Conservation (phyloP, 1,140 invertebrate species). For the Ericerus pela region DNA sequence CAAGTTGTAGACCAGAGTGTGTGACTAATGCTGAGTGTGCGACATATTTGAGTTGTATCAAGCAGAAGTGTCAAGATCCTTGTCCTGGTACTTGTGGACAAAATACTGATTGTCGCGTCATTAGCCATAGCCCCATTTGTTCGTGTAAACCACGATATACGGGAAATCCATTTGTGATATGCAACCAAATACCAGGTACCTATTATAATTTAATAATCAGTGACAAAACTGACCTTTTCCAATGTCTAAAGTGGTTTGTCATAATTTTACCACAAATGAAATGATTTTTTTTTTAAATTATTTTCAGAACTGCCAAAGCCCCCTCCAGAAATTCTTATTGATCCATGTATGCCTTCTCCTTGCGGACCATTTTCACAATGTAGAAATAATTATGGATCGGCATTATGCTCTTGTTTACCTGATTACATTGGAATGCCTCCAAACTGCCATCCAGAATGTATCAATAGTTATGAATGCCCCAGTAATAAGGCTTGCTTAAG, state of each 20-base stretch:
- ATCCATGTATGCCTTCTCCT: constrained; percentile 53
- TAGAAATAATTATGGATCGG: constrained; percentile 38
- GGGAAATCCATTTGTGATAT: constrained; percentile 53
- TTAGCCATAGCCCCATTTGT: constrained; percentile 48
- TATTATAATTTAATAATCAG: constrained; percentile 11
- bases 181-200: constrained; percentile 36
- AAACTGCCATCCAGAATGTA: constrained; percentile 48
- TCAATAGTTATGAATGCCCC: constrained; percentile 34
- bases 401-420: constrained; percentile 42
- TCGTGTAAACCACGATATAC: constrained; percentile 47
- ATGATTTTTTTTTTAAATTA: neutral
- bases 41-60: constrained; percentile 43
- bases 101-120: constrained; percentile 43
- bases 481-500: constrained; percentile 32
- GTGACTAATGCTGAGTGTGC: constrained; percentile 46
- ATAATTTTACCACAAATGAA: too few species aligned
- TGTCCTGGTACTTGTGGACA: constrained; percentile 57
- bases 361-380: constrained; percentile 49
- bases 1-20: constrained; percentile 53
- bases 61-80: constrained; percentile 50
- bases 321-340: constrained; percentile 25
- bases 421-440: constrained; percentile 43
- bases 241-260: neutral
- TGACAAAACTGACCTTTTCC: neutral
- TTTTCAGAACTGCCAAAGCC: constrained; percentile 15